phyloP scores from a whole-genome alignment of 2,113 vertebrate genomes.

The Promerops cafer region DNA sequence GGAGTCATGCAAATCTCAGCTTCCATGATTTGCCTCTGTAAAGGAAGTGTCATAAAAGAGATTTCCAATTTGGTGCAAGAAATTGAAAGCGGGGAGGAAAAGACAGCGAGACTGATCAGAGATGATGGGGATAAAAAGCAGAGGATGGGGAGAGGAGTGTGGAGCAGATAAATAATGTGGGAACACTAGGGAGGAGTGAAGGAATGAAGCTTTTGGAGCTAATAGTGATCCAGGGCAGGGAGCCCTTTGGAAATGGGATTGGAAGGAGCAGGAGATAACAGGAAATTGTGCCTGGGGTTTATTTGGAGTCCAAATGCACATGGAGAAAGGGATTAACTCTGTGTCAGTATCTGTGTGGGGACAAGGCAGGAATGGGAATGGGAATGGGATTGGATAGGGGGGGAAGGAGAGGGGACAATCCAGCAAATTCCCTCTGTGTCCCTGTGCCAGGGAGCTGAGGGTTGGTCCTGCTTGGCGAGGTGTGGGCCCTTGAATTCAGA shows the following conservation, averaged over 20 bases:
- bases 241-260: background rate
- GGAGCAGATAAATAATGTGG: background rate
- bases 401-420: accelerated
- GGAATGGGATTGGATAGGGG: background rate
- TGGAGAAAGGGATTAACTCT: background rate
- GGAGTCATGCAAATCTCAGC: background rate
- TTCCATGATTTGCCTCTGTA: background rate
- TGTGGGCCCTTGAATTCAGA: accelerated
- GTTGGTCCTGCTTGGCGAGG: accelerated
- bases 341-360: background rate
- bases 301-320: background rate
- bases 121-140: background rate
- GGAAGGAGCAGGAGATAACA: background rate
- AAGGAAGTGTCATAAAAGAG: constrained; percentile 15
- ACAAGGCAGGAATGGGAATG: background rate
- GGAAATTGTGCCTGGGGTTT: background rate
- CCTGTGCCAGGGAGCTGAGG: accelerated
- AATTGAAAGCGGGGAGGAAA: constrained; percentile 33
- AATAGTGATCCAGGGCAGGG: background rate
- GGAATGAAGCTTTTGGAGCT: background rate
- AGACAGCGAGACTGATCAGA: background rate
- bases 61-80: constrained; percentile 45
- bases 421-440: accelerated
- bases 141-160: background rate
- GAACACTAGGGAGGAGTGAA: background rate